phyloP scores from a whole-genome alignment of 2,888 invertebrate genomes.

The Himalopsyche anomala region DNA sequence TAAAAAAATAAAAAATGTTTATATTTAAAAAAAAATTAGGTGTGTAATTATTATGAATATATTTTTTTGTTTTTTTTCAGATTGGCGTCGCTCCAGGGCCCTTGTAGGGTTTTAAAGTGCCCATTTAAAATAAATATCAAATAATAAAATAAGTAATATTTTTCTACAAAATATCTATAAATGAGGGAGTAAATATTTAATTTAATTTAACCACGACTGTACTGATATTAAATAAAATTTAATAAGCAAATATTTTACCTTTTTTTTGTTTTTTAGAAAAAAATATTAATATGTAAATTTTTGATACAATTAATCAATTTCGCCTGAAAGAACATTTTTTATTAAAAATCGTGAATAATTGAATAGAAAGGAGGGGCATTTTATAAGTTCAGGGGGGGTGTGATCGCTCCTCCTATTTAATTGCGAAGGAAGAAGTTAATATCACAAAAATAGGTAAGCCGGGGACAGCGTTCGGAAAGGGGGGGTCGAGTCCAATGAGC shows the following conservation, averaged over 20 bases:
- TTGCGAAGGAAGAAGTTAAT: background rate
- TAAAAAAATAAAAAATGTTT: too few species aligned
- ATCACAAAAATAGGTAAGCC: constrained; percentile 36
- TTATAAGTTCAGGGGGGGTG: background rate
- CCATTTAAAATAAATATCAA: background rate
- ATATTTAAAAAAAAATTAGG: too few species aligned
- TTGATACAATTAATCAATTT: too few species aligned
- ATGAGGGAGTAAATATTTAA: constrained; percentile 1
- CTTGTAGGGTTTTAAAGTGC: background rate
- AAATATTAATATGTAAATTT: too few species aligned
- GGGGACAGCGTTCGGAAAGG: constrained; percentile 2
- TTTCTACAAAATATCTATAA: background rate
- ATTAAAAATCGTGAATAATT: too few species aligned
- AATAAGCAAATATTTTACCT: too few species aligned
- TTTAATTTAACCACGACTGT: too few species aligned
- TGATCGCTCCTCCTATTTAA: background rate
- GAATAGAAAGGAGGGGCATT: too few species aligned
- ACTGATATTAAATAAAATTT: too few species aligned
- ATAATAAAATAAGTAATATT: background rate
- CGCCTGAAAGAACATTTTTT: too few species aligned
- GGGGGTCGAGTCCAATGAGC: constrained; percentile 1
- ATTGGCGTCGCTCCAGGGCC: background rate
- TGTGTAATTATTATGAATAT: too few species aligned
- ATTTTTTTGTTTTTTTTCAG: constrained; percentile 12
- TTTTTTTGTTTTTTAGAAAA: too few species aligned